Conservation (phyloP, 2,888 invertebrate genomes). For the Argyresthia albistria region DNA sequence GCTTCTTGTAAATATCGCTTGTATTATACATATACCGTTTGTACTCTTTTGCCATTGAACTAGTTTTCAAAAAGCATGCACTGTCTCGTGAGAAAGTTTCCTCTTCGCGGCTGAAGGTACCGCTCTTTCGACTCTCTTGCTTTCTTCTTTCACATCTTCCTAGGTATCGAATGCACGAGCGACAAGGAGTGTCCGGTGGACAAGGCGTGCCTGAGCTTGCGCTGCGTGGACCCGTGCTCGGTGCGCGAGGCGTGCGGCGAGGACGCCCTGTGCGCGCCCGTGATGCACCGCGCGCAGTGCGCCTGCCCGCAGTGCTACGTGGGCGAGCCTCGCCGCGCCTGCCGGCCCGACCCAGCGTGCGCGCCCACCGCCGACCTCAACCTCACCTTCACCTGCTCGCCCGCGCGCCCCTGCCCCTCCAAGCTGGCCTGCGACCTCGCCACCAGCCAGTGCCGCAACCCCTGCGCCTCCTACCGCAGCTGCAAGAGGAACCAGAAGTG, state of each 20-base stretch:
- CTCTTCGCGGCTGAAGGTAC: conserved; percentile 91
- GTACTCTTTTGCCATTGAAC: conserved; percentile 66
- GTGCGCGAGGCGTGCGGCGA: conserved; percentile 90
- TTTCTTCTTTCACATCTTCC: conserved; percentile 74
- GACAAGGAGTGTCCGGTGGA: conserved; percentile 94
- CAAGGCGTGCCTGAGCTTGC: conserved; percentile 91
- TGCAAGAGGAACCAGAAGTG: conserved; percentile 90
- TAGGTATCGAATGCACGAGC: conserved; percentile 90
- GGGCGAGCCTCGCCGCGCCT: conserved; percentile 85
- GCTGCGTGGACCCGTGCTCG: conserved; percentile 92
- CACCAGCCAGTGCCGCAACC: conserved; percentile 84
- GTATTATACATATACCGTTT: conserved; percentile 62
- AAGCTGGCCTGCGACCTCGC: conserved; percentile 80
- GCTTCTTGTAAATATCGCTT: conserved; percentile 77
- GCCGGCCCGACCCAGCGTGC: conserved; percentile 86
- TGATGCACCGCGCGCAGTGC: conserved; percentile 88
- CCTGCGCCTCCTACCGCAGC: conserved; percentile 79
- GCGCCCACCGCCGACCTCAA: conserved; percentile 74
- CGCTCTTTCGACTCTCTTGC: conserved; percentile 77
- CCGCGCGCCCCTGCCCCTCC: conserved; percentile 80
- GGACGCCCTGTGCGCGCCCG: conserved; percentile 89
- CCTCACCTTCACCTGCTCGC: conserved; percentile 75
- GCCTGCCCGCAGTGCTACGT: conserved; percentile 91
- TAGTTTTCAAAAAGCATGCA: conserved; percentile 76
- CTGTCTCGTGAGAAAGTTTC: conserved; percentile 85